phyloP scores from a whole-genome alignment of 1,140 invertebrate genomes.

The Euura lappo region DNA sequence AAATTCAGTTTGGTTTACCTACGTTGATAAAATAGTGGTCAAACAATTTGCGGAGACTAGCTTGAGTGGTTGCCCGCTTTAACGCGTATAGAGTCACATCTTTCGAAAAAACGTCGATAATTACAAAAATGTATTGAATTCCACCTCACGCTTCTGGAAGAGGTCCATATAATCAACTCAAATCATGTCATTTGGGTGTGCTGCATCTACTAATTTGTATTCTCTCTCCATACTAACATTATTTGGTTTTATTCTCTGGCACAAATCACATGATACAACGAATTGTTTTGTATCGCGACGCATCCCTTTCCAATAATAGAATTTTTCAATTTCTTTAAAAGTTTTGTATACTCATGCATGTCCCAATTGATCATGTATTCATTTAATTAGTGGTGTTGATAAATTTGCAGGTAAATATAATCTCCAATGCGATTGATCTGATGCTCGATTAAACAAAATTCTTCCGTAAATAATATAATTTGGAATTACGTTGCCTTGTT shows the following conservation, averaged over 20 bases:
- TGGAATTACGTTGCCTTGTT: too few species aligned
- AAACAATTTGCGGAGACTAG: conserved; percentile 21
- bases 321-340: conserved; percentile 31
- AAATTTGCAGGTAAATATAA: too few species aligned
- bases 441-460: too few species aligned
- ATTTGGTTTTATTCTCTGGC: conserved; percentile 15
- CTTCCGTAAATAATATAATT: too few species aligned
- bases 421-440: too few species aligned
- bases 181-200: conserved; percentile 33
- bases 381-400: background rate
- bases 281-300: conserved; percentile 21
- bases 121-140: conserved; percentile 38
- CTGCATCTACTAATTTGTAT: conserved; percentile 23
- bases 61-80: conserved; percentile 31
- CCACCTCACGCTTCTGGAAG: conserved; percentile 30
- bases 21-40: conserved; percentile 29
- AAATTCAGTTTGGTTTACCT: conserved; percentile 20
- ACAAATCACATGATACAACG: conserved; percentile 18
- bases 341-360: conserved; percentile 41
- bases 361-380: conserved; percentile 35
- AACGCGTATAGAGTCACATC: conserved; percentile 36
- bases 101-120: conserved; percentile 44
- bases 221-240: conserved; percentile 14
- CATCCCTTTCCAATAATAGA: conserved; percentile 35
- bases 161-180: conserved; percentile 38